phyloP scores from a whole-genome alignment of 1,140 invertebrate species.

The Capitella teleta region DNA sequence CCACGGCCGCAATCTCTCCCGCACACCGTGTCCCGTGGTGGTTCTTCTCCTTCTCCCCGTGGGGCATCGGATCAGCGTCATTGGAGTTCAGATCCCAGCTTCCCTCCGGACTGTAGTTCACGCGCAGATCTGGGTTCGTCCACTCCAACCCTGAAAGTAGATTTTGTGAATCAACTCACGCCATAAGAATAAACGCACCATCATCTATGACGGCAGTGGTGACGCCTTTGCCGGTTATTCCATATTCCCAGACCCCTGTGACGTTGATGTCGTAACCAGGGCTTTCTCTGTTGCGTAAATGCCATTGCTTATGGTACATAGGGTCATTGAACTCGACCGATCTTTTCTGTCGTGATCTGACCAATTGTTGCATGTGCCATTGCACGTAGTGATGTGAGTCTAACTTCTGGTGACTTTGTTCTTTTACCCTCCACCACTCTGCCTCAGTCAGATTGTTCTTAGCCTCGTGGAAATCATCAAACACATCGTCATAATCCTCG shows the following conservation, averaged over 20 bases:
- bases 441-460: neutral
- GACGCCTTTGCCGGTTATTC: constrained; percentile 34
- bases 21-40: constrained; percentile 29
- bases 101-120: constrained; percentile 36
- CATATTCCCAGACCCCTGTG: constrained; percentile 33
- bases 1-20: constrained; percentile 40
- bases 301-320: constrained; percentile 30
- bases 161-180: neutral
- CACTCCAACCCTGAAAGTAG: constrained; percentile 30
- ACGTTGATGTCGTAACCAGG: constrained; percentile 32
- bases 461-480: neutral
- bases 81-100: constrained; percentile 42
- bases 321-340: constrained; percentile 24
- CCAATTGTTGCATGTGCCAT: constrained; percentile 22
- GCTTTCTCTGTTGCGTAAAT: constrained; percentile 20
- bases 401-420: constrained; percentile 8
- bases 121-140: constrained; percentile 29
- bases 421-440: neutral
- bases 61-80: constrained; percentile 39
- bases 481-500: neutral
- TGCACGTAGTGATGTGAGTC: constrained; percentile 19
- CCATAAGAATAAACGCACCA: constrained; percentile 20
- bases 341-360: constrained; percentile 21
- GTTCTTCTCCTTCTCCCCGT: constrained; percentile 12
- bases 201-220: constrained; percentile 42